phyloP scores from a whole-genome alignment of 2,888 invertebrate genomes.

The Synergus umbraculus region DNA sequence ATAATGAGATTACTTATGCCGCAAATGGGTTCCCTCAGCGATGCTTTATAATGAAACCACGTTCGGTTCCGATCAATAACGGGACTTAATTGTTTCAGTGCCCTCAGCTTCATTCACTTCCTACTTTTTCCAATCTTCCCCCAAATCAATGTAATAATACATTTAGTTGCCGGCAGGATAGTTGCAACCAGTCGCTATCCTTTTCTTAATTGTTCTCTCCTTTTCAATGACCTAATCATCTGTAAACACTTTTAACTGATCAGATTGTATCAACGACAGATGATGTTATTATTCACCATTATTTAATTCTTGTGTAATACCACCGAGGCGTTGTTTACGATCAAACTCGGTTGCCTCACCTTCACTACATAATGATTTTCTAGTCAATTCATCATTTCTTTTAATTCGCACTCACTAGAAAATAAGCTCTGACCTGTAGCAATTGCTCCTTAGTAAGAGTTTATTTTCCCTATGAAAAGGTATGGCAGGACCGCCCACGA shows the following conservation, averaged over 20 bases:
- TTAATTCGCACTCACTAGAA: background rate
- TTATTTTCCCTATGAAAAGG: background rate
- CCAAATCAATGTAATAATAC: too few species aligned
- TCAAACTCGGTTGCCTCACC: background rate
- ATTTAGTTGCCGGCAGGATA: too few species aligned
- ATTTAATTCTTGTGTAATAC: background rate
- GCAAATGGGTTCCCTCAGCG: background rate
- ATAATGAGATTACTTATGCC: slow-evolving; percentile 22
- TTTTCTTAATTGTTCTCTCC: too few species aligned
- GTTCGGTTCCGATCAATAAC: slow-evolving; percentile 4
- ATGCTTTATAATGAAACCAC: slow-evolving; percentile 19
- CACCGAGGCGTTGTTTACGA: background rate
- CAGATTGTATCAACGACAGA: too few species aligned
- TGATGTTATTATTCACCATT: background rate
- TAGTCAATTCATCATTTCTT: background rate
- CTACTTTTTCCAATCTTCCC: background rate
- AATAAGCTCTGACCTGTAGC: background rate
- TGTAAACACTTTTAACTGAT: too few species aligned
- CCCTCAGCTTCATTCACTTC: slow-evolving; percentile 1
- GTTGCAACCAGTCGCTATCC: too few species aligned
- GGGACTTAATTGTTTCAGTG: slow-evolving; percentile 20
- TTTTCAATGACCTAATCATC: too few species aligned
- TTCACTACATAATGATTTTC: background rate
- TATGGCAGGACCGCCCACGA: slow-evolving; percentile 3
- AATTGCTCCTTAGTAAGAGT: background rate